These are phyloP conservation scores for Toxonevra muliebris DNA, from an alignment of 2,888 invertebrate species.

Conservation along the genomic window DNA sequence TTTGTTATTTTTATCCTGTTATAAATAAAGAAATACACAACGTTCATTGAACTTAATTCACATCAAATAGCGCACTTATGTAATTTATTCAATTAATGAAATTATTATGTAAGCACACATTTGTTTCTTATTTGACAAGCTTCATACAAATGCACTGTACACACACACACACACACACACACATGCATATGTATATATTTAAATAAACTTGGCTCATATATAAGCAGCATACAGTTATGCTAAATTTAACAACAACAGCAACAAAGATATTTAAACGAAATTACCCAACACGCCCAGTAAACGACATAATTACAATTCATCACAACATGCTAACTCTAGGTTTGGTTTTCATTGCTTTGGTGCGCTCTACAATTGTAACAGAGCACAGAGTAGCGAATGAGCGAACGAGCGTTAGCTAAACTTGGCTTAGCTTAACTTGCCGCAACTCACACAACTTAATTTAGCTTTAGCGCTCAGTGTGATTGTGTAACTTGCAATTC, in stretches of 20 bases:
- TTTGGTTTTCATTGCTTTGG: background rate
- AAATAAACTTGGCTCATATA: background rate
- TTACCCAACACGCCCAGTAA: slow-evolving; percentile 43
- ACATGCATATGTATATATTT: slow-evolving; percentile 2
- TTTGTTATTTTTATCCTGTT: too few relatives aligned
- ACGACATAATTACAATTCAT: slow-evolving; percentile 45
- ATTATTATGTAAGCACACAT: slow-evolving; percentile 14
- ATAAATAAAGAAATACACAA: background rate
- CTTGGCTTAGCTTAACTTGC: background rate
- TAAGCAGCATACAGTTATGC: slow-evolving; percentile 44
- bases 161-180: background rate
- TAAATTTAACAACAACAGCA: slow-evolving; percentile 43
- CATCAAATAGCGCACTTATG: background rate
- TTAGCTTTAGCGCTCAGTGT: slow-evolving; percentile 5
- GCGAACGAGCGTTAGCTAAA: background rate
- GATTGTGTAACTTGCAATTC: slow-evolving; percentile 38
- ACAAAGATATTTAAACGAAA: slow-evolving; percentile 41
- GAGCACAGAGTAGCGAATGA: background rate
- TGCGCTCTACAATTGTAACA: background rate
- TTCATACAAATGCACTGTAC: slow-evolving; percentile 8
- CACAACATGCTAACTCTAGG: slow-evolving; percentile 33
- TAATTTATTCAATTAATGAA: slow-evolving; percentile 24
- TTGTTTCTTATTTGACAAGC: background rate
- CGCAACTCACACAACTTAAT: background rate
- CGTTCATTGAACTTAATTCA: slow-evolving; percentile 1